Evolutionary conservation across 2,888 invertebrate genomes (phyloP).

Genomic region (Ceriagrion tenellum): DNA sequence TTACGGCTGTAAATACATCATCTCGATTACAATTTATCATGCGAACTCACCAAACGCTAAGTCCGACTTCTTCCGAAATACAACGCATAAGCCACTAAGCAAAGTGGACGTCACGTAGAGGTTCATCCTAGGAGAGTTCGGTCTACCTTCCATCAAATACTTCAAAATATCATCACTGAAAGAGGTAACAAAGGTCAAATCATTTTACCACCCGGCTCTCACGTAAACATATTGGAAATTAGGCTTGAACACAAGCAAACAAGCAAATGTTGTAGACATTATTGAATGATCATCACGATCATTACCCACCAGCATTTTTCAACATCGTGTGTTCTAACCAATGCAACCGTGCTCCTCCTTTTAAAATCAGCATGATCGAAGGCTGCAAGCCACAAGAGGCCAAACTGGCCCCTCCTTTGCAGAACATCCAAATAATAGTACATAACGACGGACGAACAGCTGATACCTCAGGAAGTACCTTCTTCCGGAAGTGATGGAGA

Average conservation of each 20-base stretch:
- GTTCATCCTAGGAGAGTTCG: slow-evolving; percentile 37
- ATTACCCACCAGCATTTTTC: slow-evolving; percentile 5
- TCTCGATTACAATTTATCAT: too few species aligned
- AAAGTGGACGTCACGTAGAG: slow-evolving; percentile 25
- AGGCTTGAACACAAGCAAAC: too few species aligned
- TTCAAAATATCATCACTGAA: slow-evolving; percentile 38
- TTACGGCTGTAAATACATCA: too few species aligned
- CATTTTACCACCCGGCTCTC: too few species aligned
- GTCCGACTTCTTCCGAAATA: neutral
- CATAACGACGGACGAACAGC: too few species aligned
- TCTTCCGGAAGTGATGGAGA: too few species aligned
- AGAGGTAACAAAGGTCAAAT: too few species aligned
- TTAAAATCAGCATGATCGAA: slow-evolving; percentile 15
- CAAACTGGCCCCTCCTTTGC: slow-evolving; percentile 24
- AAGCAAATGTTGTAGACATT: too few species aligned
- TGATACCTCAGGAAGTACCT: too few species aligned
- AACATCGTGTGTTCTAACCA: neutral
- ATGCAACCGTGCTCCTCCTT: neutral
- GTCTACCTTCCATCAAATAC: slow-evolving; percentile 31
- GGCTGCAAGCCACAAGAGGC: neutral
- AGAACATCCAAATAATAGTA: slow-evolving; percentile 15
- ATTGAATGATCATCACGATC: neutral
- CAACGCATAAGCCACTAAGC: neutral
- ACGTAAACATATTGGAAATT: too few species aligned
- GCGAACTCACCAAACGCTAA: neutral